A percentile compares a stretch with the other conserved stretches of the same genome.
These are phyloP conservation scores for Oreortyx pictus DNA, from an alignment of 2,797 vertebrate genomes.

Conservation along the genomic window DNA sequence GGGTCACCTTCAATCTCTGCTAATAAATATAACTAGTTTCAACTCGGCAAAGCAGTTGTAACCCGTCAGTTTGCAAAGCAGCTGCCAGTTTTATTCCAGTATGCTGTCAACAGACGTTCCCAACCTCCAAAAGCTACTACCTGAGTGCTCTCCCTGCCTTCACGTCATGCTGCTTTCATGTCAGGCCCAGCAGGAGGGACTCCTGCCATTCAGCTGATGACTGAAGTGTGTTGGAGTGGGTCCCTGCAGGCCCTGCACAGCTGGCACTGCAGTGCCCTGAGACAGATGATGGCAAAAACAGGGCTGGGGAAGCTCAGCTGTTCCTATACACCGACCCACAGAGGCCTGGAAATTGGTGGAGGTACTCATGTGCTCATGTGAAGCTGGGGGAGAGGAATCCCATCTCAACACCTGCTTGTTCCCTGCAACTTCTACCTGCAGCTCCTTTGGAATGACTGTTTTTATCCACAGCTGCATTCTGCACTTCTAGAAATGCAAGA, in stretches of 20 bases:
- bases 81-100: background rate
- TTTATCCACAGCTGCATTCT: background rate
- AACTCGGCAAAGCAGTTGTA: background rate
- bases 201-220: background rate
- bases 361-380: fast-evolving
- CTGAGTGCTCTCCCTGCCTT: background rate
- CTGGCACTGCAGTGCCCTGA: no score
- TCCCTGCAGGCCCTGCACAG: no score
- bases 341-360: background rate
- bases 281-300: background rate
- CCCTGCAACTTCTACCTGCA: background rate
- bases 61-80: background rate
- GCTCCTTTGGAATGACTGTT: background rate
- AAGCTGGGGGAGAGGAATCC: background rate
- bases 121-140: background rate
- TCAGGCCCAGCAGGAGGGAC: background rate
- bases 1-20: background rate
- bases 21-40: background rate
- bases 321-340: background rate
- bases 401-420: background rate
- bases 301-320: background rate
- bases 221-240: background rate
- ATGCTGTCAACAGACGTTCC: background rate
- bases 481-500: background rate
- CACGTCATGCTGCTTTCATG: no score